phyloP scores from a whole-genome alignment of 2,888 invertebrate species.

The Caenorhabditis sp. region DNA sequence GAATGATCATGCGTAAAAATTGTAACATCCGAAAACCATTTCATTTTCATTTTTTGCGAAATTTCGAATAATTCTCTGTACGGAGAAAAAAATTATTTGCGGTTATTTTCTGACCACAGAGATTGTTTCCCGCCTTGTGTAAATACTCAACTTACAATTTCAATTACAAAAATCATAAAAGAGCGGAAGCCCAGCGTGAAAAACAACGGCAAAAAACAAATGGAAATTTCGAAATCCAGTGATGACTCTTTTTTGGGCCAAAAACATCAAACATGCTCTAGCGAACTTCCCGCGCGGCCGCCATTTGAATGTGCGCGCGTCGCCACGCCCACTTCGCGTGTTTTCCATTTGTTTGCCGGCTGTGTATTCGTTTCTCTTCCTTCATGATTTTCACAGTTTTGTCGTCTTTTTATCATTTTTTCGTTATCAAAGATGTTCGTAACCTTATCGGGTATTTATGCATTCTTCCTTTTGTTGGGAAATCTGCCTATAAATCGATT shows the following conservation, averaged over 20 bases:
- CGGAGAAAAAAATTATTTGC: too few species aligned
- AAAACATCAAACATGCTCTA: constrained; percentile 27
- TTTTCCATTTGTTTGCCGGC: constrained; percentile 8
- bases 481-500: too few species aligned
- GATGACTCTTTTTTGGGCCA: not conserved
- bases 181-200: not conserved
- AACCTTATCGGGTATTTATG: not conserved
- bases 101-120: too few species aligned
- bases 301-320: constrained; percentile 42
- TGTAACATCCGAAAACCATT: too few species aligned
- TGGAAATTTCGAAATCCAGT: not conserved
- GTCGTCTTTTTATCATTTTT: not conserved
- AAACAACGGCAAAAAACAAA: not conserved
- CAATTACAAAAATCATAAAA: not conserved
- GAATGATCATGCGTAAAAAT: too few species aligned
- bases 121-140: too few species aligned
- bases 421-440: not conserved
- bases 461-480: not conserved
- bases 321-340: constrained; percentile 35
- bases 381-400: constrained; percentile 1
- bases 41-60: too few species aligned
- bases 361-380: not conserved
- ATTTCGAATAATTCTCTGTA: too few species aligned
- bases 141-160: not conserved
- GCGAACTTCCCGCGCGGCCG: constrained; percentile 37